Conservation (phyloP, 2,113 vertebrate species). For the Leiothrix lutea region DNA sequence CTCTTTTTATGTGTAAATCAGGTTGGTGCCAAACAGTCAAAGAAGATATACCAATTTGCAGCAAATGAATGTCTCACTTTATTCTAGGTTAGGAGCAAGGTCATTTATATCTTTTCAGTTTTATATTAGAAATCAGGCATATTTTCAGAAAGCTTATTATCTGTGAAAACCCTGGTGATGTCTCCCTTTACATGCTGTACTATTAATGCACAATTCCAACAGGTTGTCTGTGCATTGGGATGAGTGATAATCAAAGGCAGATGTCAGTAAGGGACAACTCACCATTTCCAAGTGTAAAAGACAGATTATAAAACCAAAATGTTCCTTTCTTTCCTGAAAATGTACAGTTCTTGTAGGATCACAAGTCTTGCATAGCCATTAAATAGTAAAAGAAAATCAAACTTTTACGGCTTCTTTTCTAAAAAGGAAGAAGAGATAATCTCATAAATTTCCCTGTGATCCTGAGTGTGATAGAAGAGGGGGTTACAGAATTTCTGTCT, state of each 20-base stretch:
- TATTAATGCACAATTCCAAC: conserved; percentile 21
- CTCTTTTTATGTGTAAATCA: background rate
- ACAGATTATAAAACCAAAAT: background rate
- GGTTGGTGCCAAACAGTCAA: background rate
- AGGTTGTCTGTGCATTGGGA: background rate
- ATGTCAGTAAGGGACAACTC: background rate
- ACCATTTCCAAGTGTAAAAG: background rate
- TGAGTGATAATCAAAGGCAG: conserved; percentile 30
- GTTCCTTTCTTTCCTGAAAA: conserved; percentile 3
- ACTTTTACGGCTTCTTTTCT: background rate
- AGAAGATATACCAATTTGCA: background rate
- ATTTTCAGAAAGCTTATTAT: conserved; percentile 13
- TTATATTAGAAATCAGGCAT: background rate
- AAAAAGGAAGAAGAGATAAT: background rate
- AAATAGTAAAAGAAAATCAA: background rate
- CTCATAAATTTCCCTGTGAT: background rate
- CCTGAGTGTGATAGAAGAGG: background rate
- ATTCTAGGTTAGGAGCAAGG: conserved; percentile 19
- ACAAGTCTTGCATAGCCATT: background rate
- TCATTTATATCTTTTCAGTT: background rate
- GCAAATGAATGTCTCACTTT: background rate
- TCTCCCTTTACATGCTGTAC: background rate
- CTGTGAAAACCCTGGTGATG: background rate
- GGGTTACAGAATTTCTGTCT: background rate
- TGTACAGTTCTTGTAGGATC: background rate